Evolutionary conservation across 2,113 vertebrate genomes (phyloP), one percentile per base, ranked within the genome.

Genomic region (Oxyruncus cristatus): DNA sequence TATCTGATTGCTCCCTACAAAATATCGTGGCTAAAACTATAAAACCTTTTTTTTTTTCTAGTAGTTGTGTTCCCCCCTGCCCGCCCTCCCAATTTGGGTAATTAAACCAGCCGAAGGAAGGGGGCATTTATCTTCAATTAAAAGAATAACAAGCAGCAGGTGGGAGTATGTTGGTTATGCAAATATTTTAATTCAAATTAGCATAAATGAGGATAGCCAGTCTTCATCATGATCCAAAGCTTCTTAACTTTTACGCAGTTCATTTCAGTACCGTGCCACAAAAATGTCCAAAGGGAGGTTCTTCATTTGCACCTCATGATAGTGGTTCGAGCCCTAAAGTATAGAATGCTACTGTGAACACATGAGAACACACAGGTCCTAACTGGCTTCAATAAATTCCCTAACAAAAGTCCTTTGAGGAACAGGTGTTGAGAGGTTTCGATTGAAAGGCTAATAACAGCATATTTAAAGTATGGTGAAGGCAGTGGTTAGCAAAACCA

Each of bases 341-440:
- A n/a, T 47, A 61, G 85, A 87, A 72, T 49, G 52, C 35, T 50
- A 0, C 50, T 68, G 16, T 74, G 72, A 59, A 49, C 39, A 2
- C 33, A 23, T 0, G 19, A 62, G 46, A 70, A 53, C 2, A 0
- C 33, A 42, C 14, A 59, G 30, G 20, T 66, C 42, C 68, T 74
- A n/a, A 59, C 8, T 13, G 30, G 14, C 53, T 93, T 88, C 72
- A 24, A 1, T 63, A 56, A 37, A 30, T 44, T 52, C 33, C 41
- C 23, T 4, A 5, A 6, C 16, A 44, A 49, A 90, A 22, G 33
- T 78, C 47, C 24, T 59, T 46, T 84, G 47, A 55, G 72, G 52
- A 84, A 46, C 9, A 56, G 56, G 3, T 0, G 0, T 11, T n/a
- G 33, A 28, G 39, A 77, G 23, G 28, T 67, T 67, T 55, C 28